These are phyloP conservation scores for Drosophila imparisetae DNA, from an alignment of 2,888 invertebrate genomes.

Conservation along the genomic window DNA sequence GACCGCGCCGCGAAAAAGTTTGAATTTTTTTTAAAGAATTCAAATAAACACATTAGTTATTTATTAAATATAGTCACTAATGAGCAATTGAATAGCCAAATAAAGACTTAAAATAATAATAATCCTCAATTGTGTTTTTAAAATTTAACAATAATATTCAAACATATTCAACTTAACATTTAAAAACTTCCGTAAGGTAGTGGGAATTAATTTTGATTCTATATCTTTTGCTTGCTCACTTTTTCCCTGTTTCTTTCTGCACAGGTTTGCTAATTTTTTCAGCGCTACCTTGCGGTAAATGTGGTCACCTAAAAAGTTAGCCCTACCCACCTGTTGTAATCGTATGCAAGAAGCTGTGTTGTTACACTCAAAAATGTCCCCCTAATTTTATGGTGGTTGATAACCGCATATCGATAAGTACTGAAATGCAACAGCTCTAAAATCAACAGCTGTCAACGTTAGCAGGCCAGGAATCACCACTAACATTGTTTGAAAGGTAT, in stretches of 20 bases:
- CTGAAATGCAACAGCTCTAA: not conserved
- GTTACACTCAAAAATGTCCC: not conserved
- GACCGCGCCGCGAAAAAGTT: no score
- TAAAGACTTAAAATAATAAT: not conserved
- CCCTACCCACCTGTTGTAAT: not conserved
- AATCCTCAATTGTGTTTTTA: not conserved
- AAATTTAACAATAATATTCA: not conserved
- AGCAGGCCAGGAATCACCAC: slow-evolving; percentile 16
- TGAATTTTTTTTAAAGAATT: not conserved
- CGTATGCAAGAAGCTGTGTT: not conserved
- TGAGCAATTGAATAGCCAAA: not conserved
- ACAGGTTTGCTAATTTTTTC: not conserved
- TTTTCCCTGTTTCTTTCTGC: not conserved
- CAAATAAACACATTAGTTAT: not conserved
- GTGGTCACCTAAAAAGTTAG: not conserved
- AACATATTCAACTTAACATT: not conserved
- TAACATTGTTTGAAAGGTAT: slow-evolving; percentile 41
- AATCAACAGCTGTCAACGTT: slow-evolving; percentile 29
- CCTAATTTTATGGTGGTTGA: not conserved
- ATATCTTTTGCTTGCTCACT: not conserved
- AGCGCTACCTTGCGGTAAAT: not conserved
- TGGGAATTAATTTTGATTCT: not conserved
- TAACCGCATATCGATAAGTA: slow-evolving; percentile 13
- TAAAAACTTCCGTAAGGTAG: not conserved
- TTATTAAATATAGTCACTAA: not conserved